Evolutionary conservation across 1,140 invertebrate species (phyloP), one percentile per base, ranked within the genome.

Genomic region (Drosophila murphyi): DNA sequence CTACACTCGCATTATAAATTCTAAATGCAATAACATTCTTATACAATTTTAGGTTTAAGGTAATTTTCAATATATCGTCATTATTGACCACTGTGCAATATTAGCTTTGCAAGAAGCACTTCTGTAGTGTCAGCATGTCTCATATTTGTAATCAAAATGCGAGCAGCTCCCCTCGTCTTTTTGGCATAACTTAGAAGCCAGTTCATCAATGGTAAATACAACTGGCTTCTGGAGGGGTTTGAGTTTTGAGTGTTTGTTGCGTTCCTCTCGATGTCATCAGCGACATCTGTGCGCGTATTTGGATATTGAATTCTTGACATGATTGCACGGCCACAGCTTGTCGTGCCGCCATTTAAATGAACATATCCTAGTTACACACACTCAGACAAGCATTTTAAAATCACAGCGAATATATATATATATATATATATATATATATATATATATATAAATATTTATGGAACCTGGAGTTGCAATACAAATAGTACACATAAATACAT

Each of bases 281-380:
- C 64, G 85, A 75, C 83, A 88, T 80, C 83, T 88, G 83, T 69
- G 70, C 77, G 72, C 77, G 73, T 52, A 76, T 78, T 80, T 80
- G 83, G 86, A 89, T 88, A 88, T 88, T 88, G 83, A 88, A 89
- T 88, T 89, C 85, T 89, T 88, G 80, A 89, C 85, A 88, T 89
- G 83, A 88, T 87, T 88, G 83, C 78, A 65, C 45, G 63, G 73
- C 60, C 85, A 85, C 83, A 89, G 85, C 80, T 88, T 89, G 85
- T 51, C 29, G 47, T 76, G 50, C 68, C 70, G 74, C 59, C 59
- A 77, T 80, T 77, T 63, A 76, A 76, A 76, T 79, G 73, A 78
- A 76, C 68, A 76, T 76, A 75, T 78, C 72, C 37, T 60, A 74
- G 76, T 75, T 74, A 57, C 60, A 61, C 56, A 39, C 50, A 61